phyloP scores from a whole-genome alignment of 92 coral and sea anemone genomes.

The Phenganax marumi region DNA sequence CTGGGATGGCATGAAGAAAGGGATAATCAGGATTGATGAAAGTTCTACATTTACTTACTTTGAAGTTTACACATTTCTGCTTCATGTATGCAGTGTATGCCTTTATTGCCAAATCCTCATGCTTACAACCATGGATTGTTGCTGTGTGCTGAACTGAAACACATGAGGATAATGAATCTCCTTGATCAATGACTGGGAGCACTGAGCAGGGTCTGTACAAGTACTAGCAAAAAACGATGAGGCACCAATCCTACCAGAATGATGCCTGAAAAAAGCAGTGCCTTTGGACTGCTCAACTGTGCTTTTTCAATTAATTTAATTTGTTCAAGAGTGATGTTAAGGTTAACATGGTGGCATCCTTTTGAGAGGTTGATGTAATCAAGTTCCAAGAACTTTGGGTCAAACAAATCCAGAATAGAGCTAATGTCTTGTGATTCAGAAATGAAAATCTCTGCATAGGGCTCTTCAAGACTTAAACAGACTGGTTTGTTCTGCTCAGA shows the following conservation, averaged over 20 bases:
- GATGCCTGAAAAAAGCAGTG: slow-evolving; percentile 52
- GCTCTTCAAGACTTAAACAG: too few relatives aligned
- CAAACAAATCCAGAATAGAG: too few relatives aligned
- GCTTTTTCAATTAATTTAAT: slow-evolving; percentile 42
- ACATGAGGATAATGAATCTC: slow-evolving; percentile 54
- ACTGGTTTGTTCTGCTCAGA: too few relatives aligned
- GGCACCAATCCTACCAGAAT: too few relatives aligned
- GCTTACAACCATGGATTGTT: slow-evolving; percentile 62
- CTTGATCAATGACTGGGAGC: slow-evolving; percentile 55
- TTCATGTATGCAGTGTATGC: slow-evolving; percentile 59
- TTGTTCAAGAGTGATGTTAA: slow-evolving; percentile 40
- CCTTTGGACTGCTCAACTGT: slow-evolving; percentile 50
- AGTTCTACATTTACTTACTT: slow-evolving; percentile 54
- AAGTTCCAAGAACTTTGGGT: too few relatives aligned
- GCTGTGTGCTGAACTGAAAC: slow-evolving; percentile 57
- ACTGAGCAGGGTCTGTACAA: slow-evolving; percentile 39
- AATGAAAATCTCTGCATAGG: too few relatives aligned
- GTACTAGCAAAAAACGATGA: slow-evolving; percentile 31
- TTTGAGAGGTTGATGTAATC: too few relatives aligned
- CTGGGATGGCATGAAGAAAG: slow-evolving; percentile 64
- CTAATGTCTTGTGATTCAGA: too few relatives aligned
- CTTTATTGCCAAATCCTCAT: slow-evolving; percentile 51
- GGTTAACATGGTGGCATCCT: slow-evolving; percentile 25
- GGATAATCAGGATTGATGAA: slow-evolving; percentile 59
- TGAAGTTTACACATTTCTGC: slow-evolving; percentile 48